Evolutionary conservation across 2,888 invertebrate species (phyloP), one percentile per base, ranked within the genome.

Genomic region (Scaptomyza flava): DNA sequence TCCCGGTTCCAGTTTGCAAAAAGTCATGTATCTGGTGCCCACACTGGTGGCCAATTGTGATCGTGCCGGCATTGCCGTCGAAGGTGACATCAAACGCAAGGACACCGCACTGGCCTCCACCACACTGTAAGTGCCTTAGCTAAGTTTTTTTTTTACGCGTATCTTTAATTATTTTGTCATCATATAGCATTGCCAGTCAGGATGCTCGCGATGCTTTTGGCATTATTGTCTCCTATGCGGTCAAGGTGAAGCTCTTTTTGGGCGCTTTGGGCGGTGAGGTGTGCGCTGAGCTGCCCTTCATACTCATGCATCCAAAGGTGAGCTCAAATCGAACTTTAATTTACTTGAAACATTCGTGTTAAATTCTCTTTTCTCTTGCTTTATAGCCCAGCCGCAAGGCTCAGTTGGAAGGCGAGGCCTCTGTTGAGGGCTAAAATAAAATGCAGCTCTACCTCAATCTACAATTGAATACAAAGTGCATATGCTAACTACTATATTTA

Each of bases 151-250:
- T 0, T 27, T 27, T 27, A 27, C 27, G 3, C 1, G 3, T 5
- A 27, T 4, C 27, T 27, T 27, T 27, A 27, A 27, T 6, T 27
- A 6, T 4, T 27, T 27, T 27, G n/a, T 38, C 3, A 2, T 8
- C 1, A 11, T 6, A 23, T 83, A 95, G 95, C 63, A 92, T 96
- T 69, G 94, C 95, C 34, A 93, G 94, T 72, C 95, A 96, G 11
- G 97, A 97, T 86, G 95, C 96, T 86, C 95, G 97, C 70, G 98
- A 98, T 92, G 96, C 97, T 53, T 97, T 98, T 90, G 98, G 98
- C 67, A 98, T 98, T 87, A 96, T 98, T 78, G 98, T 99, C 11
- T 98, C 98, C 42, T 99, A 99, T 93, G 96, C 96, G 61, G 97
- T 97, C 41, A 98, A 98, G 93, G 97, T 98, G 54, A 98, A 98